Conservation (phyloP, 1,140 invertebrate species). For the Drosophila ohnishii region DNA sequence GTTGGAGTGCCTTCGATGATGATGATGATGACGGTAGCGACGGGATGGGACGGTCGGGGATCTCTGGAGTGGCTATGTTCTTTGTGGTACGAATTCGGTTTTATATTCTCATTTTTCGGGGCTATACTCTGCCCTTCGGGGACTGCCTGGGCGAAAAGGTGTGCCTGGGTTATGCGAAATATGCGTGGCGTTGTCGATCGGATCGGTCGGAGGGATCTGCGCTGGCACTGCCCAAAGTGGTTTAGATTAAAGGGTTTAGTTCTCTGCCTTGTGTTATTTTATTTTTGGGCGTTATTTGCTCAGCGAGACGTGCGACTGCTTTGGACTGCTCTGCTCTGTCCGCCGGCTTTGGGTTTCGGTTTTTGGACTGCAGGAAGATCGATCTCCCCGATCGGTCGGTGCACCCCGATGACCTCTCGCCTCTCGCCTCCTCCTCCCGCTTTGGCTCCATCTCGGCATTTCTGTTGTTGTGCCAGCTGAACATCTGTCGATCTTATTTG, state of each 20-base stretch:
- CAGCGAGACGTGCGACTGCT: conserved; percentile 77
- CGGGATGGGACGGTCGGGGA: background rate
- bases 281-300: conserved; percentile 79
- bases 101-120: conserved; percentile 33
- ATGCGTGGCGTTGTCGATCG: conserved; percentile 74
- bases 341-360: conserved; percentile 19
- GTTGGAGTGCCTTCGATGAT: conserved; percentile 49
- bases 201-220: conserved; percentile 59
- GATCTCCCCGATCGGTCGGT: conserved; percentile 59
- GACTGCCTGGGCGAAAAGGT: conserved; percentile 60
- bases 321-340: conserved; percentile 35
- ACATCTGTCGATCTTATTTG: conserved; percentile 80
- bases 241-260: conserved; percentile 80
- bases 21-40: conserved; percentile 74
- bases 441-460: conserved; percentile 22
- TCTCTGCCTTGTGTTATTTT: conserved; percentile 54
- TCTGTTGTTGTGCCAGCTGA: conserved; percentile 64
- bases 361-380: conserved; percentile 44
- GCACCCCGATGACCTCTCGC: conserved; percentile 72
- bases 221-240: conserved; percentile 72
- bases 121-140: conserved; percentile 50
- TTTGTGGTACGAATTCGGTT: conserved; percentile 44
- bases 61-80: conserved; percentile 22
- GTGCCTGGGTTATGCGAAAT: conserved; percentile 79
- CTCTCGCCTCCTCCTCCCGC: background rate